Evolutionary conservation across 2,797 vertebrate genomes (phyloP).

Genomic region (Pantherophis vulpinus): DNA sequence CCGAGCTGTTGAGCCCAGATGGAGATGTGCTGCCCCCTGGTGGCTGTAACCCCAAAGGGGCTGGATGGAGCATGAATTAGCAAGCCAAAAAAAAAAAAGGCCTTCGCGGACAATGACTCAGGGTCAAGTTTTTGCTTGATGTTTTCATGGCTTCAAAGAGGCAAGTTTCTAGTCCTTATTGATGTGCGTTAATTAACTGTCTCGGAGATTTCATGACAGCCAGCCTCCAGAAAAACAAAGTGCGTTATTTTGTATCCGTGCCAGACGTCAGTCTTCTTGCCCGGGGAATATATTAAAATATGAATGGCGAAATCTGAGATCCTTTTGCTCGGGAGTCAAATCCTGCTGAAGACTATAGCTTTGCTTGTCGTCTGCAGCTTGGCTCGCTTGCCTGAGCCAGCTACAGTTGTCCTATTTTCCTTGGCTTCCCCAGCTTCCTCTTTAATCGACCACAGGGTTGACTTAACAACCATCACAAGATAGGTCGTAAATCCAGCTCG

Average conservation of each 20-base stretch:
- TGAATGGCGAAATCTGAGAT: neutral
- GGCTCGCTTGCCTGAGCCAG: neutral
- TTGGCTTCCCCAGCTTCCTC: neutral
- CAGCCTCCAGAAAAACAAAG: neutral
- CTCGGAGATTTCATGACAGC: neutral
- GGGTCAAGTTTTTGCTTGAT: neutral
- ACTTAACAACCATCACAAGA: neutral
- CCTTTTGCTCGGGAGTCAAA: neutral
- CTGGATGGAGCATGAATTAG: neutral
- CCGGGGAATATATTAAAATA: neutral
- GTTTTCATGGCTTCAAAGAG: neutral
- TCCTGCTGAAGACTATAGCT: neutral
- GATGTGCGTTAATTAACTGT: neutral
- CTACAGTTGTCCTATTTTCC: neutral
- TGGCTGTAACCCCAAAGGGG: neutral
- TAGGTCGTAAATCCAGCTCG: neutral
- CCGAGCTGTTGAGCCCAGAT: neutral
- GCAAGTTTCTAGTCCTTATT: neutral
- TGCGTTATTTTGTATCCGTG: neutral
- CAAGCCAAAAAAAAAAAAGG: neutral
- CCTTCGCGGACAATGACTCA: neutral
- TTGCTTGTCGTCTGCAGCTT: neutral
- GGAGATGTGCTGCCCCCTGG: neutral
- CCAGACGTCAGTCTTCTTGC: neutral
- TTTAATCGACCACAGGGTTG: neutral